Evolutionary conservation across 2,113 vertebrate species (phyloP).

Genomic region (Paramisgurnus dabryanus): DNA sequence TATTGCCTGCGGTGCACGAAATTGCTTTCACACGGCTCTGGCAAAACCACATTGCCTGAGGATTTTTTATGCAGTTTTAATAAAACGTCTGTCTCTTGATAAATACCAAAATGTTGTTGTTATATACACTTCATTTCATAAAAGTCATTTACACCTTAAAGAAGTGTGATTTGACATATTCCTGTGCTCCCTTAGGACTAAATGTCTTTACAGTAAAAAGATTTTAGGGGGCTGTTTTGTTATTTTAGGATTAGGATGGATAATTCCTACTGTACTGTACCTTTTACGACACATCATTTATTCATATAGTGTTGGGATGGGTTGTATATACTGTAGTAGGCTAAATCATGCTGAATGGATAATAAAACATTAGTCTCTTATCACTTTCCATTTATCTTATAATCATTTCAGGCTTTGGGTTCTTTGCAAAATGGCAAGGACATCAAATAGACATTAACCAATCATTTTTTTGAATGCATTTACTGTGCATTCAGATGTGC

Average conservation of each 20-base stretch:
- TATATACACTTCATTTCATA: constrained; percentile 24
- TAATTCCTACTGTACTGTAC: constrained; percentile 5
- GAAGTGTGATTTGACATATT: constrained; percentile 8
- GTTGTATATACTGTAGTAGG: background rate
- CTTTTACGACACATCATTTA: background rate
- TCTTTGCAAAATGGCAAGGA: constrained; percentile 16
- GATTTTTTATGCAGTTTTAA: constrained; percentile 43
- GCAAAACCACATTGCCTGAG: constrained; percentile 37
- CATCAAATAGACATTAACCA: background rate
- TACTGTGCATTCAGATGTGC: too few relatives aligned
- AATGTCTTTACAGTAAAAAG: constrained; percentile 37
- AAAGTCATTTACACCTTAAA: constrained; percentile 13
- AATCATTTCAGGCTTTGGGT: background rate
- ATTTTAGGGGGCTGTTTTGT: constrained; percentile 45
- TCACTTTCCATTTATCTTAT: constrained; percentile 23
- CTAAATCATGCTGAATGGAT: constrained; percentile 23
- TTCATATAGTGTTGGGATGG: background rate
- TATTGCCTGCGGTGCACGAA: constrained; percentile 55
- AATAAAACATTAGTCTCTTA: constrained; percentile 25
- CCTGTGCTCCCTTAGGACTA: constrained; percentile 15
- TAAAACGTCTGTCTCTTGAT: constrained; percentile 35
- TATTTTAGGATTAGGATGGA: constrained; percentile 42
- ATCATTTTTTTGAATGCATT: background rate
- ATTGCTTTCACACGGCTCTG: constrained; percentile 56
- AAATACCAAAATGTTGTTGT: constrained; percentile 31